Base-by-base conservation (phyloP, 2,797 vertebrate genomes). In the Scyliorhinus canicula region DNA sequence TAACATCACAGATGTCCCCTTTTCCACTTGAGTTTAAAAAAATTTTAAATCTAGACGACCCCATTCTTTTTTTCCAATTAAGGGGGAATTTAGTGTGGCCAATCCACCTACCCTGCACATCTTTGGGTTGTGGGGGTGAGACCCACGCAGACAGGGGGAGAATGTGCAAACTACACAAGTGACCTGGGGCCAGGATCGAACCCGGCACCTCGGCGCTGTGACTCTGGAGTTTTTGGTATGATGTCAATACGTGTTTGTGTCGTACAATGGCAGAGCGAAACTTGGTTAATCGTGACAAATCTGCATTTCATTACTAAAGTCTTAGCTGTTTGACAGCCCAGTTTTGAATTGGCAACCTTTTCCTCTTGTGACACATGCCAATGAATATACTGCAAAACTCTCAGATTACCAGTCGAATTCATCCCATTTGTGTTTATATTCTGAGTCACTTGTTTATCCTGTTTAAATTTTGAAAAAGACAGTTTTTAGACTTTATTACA, bases 361-460 rank as follows among this genome's bases (percentile, higher is more conserved):
- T 31, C 52, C 85, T 86, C 52, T 86, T 28, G 52, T 86, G 85
- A 57, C 85, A 57, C 57, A 12, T 55, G 52, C 52, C 52, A 86
- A 4, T 57, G 28, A 86, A 86, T 5, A 28, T 55, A 14, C 85
- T 31, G 50, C 16, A 50, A 86, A 12, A 35, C 85, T 50, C 82
- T 44, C 44, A 21, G 26, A 55, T 86, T 86, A 35, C 31, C 85
- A 55, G 52, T 5, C 50, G 57, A 55, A 52, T 86, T 55, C 28
- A 86, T n/a, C 52, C 50, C 52, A 86, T 86, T 86, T 55, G 28
- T 86, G 50, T 86, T 86, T 86, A 86, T 35, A 86, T 86, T 86
- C 84, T 14, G 9, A 86, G 85, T 55, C 9, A 8, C 16, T 86
- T 86, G 50, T 55, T 86, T 86, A 26, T 86, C 31, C 50, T 86